Conservation (phyloP, 2,888 invertebrate species). For the Sycophila texana region DNA sequence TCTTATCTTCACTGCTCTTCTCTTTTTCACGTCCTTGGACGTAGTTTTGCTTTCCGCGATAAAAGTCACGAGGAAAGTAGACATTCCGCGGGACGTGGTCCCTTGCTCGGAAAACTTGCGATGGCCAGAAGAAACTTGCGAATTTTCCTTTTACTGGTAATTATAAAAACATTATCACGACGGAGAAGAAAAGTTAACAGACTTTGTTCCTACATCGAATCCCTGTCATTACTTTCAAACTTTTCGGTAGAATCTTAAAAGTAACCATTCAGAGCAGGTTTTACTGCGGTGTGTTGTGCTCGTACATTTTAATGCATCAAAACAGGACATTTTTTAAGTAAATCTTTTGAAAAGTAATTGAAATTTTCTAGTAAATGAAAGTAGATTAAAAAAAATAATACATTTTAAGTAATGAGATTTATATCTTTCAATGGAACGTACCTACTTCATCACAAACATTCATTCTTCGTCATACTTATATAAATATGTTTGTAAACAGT, state of each 20-base stretch:
- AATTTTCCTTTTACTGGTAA: constrained; percentile 42
- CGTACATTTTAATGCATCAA: too few species aligned
- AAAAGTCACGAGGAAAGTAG: constrained; percentile 6
- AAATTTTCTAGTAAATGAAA: too few species aligned
- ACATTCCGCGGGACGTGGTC: neutral
- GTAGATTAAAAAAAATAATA: too few species aligned
- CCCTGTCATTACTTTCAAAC: constrained; percentile 18
- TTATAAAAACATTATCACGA: constrained; percentile 41
- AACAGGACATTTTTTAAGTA: too few species aligned
- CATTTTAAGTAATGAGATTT: too few species aligned
- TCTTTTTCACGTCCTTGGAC: neutral
- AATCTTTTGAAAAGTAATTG: too few species aligned
- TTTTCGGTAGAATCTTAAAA: neutral
- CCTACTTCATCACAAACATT: too few species aligned
- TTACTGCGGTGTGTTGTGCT: too few species aligned
- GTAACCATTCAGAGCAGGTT: too few species aligned
- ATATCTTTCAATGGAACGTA: too few species aligned
- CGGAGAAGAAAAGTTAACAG: constrained; percentile 31
- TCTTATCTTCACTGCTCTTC: neutral
- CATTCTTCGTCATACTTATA: too few species aligned
- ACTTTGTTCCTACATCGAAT: constrained; percentile 21
- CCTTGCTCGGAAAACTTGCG: constrained; percentile 5
- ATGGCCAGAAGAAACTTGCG: constrained; percentile 20
- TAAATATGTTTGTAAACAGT: too few species aligned
- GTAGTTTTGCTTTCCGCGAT: constrained; percentile 2